These are phyloP conservation scores for Cydia splendana DNA, from an alignment of 1,140 invertebrate species.

Conservation along the genomic window DNA sequence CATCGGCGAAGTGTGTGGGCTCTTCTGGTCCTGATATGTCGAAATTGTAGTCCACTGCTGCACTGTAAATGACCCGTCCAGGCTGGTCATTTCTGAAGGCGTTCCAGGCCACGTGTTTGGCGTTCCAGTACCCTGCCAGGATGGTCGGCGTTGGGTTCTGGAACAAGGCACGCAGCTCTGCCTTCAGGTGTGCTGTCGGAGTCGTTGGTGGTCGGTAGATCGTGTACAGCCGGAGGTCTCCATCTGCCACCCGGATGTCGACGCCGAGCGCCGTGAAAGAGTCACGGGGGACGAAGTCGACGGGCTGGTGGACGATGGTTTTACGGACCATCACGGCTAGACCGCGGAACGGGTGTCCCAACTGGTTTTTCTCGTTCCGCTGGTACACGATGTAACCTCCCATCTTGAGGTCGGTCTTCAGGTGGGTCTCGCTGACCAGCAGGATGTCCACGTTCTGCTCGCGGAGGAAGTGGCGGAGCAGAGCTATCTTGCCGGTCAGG, in stretches of 20 bases:
- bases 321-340: not conserved
- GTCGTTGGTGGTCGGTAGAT: not conserved
- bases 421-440: conserved; percentile 12
- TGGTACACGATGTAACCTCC: not conserved
- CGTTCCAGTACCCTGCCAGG: conserved; percentile 14
- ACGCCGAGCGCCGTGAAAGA: not conserved
- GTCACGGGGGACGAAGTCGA: not conserved
- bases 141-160: not conserved
- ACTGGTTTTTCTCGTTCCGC: not conserved
- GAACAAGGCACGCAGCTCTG: not conserved
- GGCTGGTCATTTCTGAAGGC: not conserved
- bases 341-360: not conserved
- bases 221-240: not conserved
- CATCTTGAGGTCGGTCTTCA: not conserved
- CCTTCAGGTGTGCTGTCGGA: too few relatives aligned
- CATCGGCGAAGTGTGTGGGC: not conserved
- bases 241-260: not conserved
- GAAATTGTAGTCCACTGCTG: not conserved
- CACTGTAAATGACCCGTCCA: not conserved
- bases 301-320: conserved; percentile 15
- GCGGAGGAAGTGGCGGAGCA: not conserved
- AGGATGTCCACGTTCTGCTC: conserved; percentile 29
- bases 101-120: conserved; percentile 14
- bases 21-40: not conserved
- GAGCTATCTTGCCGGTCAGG: not conserved